Conservation (phyloP, 2,888 invertebrate species). For the Caenorhabditis uteleia region DNA sequence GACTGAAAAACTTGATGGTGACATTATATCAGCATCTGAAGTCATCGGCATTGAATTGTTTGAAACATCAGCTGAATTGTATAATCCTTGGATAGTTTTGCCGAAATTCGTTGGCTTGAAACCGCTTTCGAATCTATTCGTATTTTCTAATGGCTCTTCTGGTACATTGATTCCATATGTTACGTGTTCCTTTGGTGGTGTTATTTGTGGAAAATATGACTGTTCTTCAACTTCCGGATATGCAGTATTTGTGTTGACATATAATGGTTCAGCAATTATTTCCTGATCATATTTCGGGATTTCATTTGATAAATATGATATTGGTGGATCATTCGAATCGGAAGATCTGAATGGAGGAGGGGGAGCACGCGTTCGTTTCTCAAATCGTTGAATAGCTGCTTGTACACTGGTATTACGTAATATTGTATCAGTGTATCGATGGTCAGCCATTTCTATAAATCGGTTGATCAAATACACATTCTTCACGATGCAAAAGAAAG, state of each 20-base stretch:
- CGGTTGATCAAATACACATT: too few species aligned
- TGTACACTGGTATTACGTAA: slow-evolving; percentile 46
- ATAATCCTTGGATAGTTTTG: slow-evolving; percentile 38
- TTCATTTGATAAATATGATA: too few species aligned
- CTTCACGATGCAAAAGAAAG: neutral
- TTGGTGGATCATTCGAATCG: neutral
- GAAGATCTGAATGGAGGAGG: slow-evolving; percentile 16
- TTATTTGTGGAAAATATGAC: slow-evolving; percentile 24
- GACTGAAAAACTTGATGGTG: slow-evolving; percentile 21
- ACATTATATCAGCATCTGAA: neutral
- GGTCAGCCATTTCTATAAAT: slow-evolving; percentile 22
- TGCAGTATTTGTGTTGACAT: slow-evolving; percentile 19
- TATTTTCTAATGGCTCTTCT: slow-evolving; percentile 5
- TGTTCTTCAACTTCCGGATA: slow-evolving; percentile 21
- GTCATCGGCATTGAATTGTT: too few species aligned
- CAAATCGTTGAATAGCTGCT: slow-evolving; percentile 48
- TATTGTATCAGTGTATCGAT: slow-evolving; percentile 52
- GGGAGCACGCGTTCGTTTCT: slow-evolving; percentile 29
- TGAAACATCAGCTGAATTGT: too few species aligned
- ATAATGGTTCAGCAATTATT: slow-evolving; percentile 9
- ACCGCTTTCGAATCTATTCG: slow-evolving; percentile 21
- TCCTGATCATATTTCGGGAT: too few species aligned
- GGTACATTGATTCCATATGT: too few species aligned
- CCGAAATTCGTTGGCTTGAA: slow-evolving; percentile 34
- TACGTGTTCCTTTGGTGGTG: slow-evolving; percentile 19